Evolutionary conservation across 30 jellyfish, hydroid and myxozoan genomes (phyloP), one percentile per base, ranked within the genome.

Genomic region (Sanderia malayensis): DNA sequence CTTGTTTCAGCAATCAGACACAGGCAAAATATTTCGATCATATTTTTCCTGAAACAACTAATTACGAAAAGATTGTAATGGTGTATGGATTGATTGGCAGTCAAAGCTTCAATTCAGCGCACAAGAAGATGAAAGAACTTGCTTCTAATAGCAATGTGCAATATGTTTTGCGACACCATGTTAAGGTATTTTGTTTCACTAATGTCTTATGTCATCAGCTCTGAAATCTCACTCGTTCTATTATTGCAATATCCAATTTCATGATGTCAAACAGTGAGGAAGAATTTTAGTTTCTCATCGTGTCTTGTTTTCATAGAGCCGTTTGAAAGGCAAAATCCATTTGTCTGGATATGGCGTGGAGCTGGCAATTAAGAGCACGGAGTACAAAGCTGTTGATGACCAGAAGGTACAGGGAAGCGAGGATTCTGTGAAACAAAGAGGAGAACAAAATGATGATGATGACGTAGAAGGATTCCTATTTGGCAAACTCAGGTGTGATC

Each of bases 261-360:
- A n/a, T 6, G 8, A 8, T 41, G 11, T 41, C 55, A 41, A 15
- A 15, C 8, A 6, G 55, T 41, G 55, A 41, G 8, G 55, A 41
- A 6, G 55, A 41, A 41, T 15, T 41, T 15, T 41, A 41, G 55
- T 41, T 41, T 41, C 15, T 6, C 8, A n/a, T 8, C 11, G 11
- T 41, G 55, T 41, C 8, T 41, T 41, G 55, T 41, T 41, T 41
- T 41, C 15, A 6, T 24, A 49, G 64, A 19, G 64, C 64, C 27
- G 25, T 19, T 24, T 67, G 44, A 72, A 80, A 4, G 93, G 93
- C 32, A 92, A 92, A 67, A 95, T 92, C 13, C 86, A 70, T 45
- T 55, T 92, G 18, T 92, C 98, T 0, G 98, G 98, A 15, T 92
- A 84, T 61, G 98, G 98, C 29, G 96, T 92, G 19, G 98, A 92